Percentiles rank a stretch among this genome's conserved stretches.
Evolutionary conservation across 1,140 invertebrate genomes (phyloP).

Genomic region (Cydia splendana): DNA sequence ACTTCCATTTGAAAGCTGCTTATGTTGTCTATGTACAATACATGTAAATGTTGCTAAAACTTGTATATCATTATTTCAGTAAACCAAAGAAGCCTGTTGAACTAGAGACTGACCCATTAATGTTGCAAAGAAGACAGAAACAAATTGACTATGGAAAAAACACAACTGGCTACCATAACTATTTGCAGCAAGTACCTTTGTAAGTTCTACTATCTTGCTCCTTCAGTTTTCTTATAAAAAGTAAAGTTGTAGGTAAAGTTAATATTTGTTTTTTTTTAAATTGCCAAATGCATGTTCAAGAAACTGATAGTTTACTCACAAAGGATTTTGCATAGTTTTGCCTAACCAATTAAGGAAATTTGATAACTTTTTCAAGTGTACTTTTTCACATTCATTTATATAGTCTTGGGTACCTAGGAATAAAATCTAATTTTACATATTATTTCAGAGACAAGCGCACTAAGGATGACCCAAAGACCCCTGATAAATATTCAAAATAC

Average conservation of each 20-base stretch:
- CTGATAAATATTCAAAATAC: constrained; percentile 92
- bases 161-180: constrained; percentile 92
- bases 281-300: too few relatives aligned
- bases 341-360: too few relatives aligned
- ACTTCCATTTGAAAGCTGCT: constrained; percentile 20
- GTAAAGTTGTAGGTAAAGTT: too few relatives aligned
- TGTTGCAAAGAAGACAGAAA: constrained; percentile 91
- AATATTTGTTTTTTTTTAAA: too few relatives aligned
- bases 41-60: not conserved
- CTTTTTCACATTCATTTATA: too few relatives aligned
- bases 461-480: constrained; percentile 90
- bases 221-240: too few relatives aligned
- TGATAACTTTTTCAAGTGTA: too few relatives aligned
- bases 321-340: too few relatives aligned
- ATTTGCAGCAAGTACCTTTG: constrained; percentile 86
- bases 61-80: constrained; percentile 44
- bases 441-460: constrained; percentile 82
- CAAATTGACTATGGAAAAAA: constrained; percentile 98
- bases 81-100: constrained; percentile 68
- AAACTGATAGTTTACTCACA: too few relatives aligned
- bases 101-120: constrained; percentile 86
- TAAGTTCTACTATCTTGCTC: constrained; percentile 70
- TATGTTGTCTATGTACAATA: not conserved
- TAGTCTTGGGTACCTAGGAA: not conserved
- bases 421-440: constrained; percentile 3